Percentiles rank a stretch among this genome's conserved stretches.
Evolutionary conservation across 2,113 vertebrate species (phyloP).

Genomic region (Peromyscus polionotus): DNA sequence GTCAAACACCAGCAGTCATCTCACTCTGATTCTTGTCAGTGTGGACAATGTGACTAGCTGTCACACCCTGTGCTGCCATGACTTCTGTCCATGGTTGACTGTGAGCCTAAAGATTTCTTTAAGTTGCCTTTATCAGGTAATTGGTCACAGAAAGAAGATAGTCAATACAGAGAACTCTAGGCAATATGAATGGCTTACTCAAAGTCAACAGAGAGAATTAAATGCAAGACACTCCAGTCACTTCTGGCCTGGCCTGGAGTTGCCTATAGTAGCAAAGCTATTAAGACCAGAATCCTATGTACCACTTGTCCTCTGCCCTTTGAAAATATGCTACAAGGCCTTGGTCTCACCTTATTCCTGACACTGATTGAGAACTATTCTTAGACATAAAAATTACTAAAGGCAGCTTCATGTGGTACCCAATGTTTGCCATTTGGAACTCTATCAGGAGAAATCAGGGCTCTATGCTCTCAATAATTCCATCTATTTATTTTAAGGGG

Average conservation of each 20-base stretch:
- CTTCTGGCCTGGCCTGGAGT: neutral
- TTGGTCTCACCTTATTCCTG: neutral
- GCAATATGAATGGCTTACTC: neutral
- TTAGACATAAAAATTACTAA: neutral
- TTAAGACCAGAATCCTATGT: neutral
- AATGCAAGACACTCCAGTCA: neutral
- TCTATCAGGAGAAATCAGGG: neutral
- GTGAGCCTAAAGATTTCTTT: neutral
- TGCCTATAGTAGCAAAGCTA: neutral
- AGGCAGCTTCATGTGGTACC: neutral
- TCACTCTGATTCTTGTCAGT: neutral
- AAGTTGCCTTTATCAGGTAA: neutral
- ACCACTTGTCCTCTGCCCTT: neutral
- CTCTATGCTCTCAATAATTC: neutral
- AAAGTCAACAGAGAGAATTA: neutral
- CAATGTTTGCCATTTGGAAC: neutral
- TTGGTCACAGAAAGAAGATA: neutral
- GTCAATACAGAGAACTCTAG: neutral
- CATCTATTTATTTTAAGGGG: slow-evolving; percentile 29
- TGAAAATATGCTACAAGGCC: neutral
- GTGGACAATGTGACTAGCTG: neutral
- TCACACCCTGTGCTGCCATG: neutral
- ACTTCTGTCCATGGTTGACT: neutral
- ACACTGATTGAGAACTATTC: neutral
- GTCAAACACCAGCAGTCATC: neutral